Evolutionary conservation across 2,888 invertebrate genomes (phyloP), one percentile per base, ranked within the genome.

Genomic region (Microchrysa polita): DNA sequence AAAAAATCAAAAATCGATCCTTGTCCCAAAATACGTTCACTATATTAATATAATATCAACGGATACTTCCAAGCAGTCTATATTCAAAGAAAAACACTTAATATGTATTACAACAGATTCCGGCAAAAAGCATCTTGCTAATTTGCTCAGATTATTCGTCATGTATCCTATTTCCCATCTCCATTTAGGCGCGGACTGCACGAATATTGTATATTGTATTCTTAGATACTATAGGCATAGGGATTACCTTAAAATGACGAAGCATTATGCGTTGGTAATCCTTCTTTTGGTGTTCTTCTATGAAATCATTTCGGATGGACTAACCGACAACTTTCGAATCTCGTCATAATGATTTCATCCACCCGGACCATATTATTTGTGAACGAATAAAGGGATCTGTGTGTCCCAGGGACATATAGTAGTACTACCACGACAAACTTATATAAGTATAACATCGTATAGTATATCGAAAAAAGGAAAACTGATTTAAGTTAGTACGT

Each of bases 401-500:
- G n/a, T n/a, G n/a, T n/a, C n/a, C n/a, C n/a, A n/a, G n/a, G n/a
- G n/a, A n/a, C n/a, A n/a, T n/a, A n/a, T n/a, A n/a, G n/a, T n/a
- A n/a, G n/a, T n/a, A n/a, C n/a, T n/a, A n/a, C n/a, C n/a, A n/a
- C n/a, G n/a, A n/a, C 27, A 18, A 55, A 69, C 14, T 40, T 22
- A 52, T 23, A 42, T 42, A 42, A 5, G 34, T n/a, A 18, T 59
- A 40, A n/a, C n/a, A n/a, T n/a, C n/a, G n/a, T n/a, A n/a, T n/a
- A n/a, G n/a, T 61, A 48, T 44, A 23, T 65, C 18, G 65, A 65
- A 69, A 69, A 69, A 69, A 34, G 27, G 69, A 40, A 69, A 69
- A 69, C 69, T 69, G 69, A 69, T 69, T 69, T 55, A 69, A 53
- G 23, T 55, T 34, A 69, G 34, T 57, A 69, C 69, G 69, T 69